Evolutionary conservation across 2,113 vertebrate genomes (phyloP).

Genomic region (Rhynchomys soricoides): DNA sequence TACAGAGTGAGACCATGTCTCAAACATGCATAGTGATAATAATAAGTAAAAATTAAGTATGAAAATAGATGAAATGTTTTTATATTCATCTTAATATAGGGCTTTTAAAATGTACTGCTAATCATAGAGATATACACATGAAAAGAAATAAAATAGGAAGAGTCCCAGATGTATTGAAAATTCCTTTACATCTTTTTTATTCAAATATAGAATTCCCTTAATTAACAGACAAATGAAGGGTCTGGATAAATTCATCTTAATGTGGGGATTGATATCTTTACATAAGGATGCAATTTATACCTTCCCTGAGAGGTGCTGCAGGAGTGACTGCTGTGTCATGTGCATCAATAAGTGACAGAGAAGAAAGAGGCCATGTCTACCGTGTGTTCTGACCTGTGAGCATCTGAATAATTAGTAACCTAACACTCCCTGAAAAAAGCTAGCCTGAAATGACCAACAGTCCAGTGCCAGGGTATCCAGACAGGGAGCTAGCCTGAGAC

Average conservation of each 20-base stretch:
- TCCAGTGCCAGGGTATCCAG: too few species aligned
- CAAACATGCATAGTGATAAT: not conserved
- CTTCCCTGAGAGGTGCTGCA: too few species aligned
- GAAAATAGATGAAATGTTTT: not conserved
- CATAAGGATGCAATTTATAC: not conserved
- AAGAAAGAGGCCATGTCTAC: too few species aligned
- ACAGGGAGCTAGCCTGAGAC: too few species aligned
- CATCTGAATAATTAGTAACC: too few species aligned
- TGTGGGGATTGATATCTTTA: not conserved
- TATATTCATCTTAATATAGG: not conserved
- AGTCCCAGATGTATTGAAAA: not conserved
- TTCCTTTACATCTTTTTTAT: not conserved
- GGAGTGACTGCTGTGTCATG: too few species aligned
- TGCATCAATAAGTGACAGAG: too few species aligned
- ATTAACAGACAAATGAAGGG: not conserved
- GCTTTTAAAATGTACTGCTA: not conserved
- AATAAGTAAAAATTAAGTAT: not conserved
- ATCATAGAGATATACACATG: not conserved
- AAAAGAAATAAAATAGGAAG: not conserved
- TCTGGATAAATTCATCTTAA: not conserved
- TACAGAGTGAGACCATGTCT: not conserved
- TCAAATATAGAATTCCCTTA: not conserved
- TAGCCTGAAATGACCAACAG: too few species aligned
- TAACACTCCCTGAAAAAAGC: too few species aligned
- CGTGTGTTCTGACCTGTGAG: too few species aligned